These are phyloP conservation scores for Adineta ricciae DNA, from an alignment of 2,888 invertebrate genomes.

Conservation along the genomic window DNA sequence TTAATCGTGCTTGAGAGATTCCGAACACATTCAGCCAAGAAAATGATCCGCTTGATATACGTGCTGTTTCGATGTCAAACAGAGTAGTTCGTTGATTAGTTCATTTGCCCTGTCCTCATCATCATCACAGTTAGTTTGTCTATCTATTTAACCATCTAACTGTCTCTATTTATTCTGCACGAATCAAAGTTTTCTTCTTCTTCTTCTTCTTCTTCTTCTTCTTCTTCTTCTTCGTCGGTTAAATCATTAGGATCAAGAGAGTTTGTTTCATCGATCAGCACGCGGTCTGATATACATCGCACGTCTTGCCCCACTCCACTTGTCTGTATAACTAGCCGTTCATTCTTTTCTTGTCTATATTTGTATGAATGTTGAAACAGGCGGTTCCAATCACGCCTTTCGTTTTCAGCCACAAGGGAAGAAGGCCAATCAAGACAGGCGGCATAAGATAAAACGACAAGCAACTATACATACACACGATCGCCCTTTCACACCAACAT, in stretches of 20 bases:
- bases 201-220: background rate
- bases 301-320: background rate
- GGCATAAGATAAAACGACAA: background rate
- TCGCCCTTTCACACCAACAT: background rate
- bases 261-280: background rate
- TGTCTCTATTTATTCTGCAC: constrained; percentile 9
- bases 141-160: background rate
- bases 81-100: background rate
- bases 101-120: background rate
- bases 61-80: background rate
- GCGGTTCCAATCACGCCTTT: constrained; percentile 15
- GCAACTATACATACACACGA: background rate
- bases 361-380: background rate
- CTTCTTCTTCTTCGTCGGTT: background rate
- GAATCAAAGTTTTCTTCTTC: constrained; percentile 1
- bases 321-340: background rate
- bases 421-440: constrained; percentile 4
- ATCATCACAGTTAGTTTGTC: background rate
- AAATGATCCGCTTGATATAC: background rate
- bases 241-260: background rate
- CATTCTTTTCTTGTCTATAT: background rate
- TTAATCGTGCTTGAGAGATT: constrained; percentile 12
- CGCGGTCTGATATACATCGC: background rate
- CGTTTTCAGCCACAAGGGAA: background rate
- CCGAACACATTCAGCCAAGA: background rate